Evolutionary conservation across 2,888 invertebrate genomes (phyloP).

Genomic region (Blera fallax): DNA sequence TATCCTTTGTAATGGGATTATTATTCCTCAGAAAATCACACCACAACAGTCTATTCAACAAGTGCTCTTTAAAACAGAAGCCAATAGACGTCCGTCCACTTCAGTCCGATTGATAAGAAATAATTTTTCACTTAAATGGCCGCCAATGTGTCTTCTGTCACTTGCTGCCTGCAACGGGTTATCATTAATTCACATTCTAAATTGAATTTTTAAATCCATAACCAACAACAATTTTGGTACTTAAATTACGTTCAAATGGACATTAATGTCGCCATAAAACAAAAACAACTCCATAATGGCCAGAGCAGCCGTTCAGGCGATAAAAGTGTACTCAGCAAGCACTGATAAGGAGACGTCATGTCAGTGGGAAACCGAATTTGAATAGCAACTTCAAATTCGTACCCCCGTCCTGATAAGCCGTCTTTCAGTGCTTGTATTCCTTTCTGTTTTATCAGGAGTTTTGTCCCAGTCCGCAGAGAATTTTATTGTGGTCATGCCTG

Average conservation of each 20-base stretch:
- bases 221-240: slow-evolving; percentile 61
- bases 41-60: too few relatives aligned
- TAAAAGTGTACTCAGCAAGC: slow-evolving; percentile 45
- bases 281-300: slow-evolving; percentile 50
- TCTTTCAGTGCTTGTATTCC: slow-evolving; percentile 8
- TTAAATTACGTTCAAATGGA: slow-evolving; percentile 59
- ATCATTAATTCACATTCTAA: slow-evolving; percentile 28
- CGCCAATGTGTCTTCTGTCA: slow-evolving; percentile 43
- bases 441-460: slow-evolving; percentile 46
- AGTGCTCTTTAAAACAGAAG: neutral
- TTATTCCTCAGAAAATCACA: neutral
- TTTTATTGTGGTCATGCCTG: slow-evolving; percentile 33
- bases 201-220: slow-evolving; percentile 56
- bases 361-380: slow-evolving; percentile 62
- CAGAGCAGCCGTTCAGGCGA: slow-evolving; percentile 55
- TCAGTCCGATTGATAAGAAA: slow-evolving; percentile 6
- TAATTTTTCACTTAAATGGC: slow-evolving; percentile 25
- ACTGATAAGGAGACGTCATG: slow-evolving; percentile 64
- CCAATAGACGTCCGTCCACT: neutral
- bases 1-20: too few relatives aligned
- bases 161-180: slow-evolving; percentile 35
- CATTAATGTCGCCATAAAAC: slow-evolving; percentile 68
- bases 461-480: slow-evolving; percentile 14
- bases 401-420: slow-evolving; percentile 45
- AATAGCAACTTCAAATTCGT: slow-evolving; percentile 39